Percentiles rank a stretch among this genome's conserved stretches.
phyloP scores from a whole-genome alignment of 2,797 vertebrate genomes.

The Fistularia tabacaria region DNA sequence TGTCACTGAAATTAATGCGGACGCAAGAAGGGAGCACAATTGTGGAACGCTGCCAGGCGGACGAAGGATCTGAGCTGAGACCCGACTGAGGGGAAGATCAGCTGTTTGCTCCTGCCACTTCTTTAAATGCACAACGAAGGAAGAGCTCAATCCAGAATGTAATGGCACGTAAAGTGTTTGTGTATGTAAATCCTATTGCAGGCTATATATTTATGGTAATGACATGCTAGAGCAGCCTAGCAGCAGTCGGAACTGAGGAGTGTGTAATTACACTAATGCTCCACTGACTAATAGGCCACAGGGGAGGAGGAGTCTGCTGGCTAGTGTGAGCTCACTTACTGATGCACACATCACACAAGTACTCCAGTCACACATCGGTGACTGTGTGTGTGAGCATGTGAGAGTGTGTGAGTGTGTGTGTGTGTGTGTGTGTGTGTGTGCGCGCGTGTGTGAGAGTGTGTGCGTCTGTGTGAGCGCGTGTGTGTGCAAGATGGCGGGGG shows the following conservation, averaged over 20 bases:
- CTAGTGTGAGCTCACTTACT: conserved; percentile 48
- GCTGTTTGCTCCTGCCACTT: conserved; percentile 40
- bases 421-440: no score
- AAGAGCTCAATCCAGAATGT: conserved; percentile 63
- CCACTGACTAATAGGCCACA: conserved; percentile 65
- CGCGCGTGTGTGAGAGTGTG: not conserved
- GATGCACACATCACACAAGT: conserved; percentile 32
- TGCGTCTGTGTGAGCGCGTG: no score
- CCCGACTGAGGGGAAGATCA: no score
- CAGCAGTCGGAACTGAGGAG: conserved; percentile 58
- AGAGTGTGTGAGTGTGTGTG: not conserved
- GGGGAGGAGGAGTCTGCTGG: conserved; percentile 50
- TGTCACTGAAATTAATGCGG: no score
- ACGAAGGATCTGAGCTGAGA: conserved; percentile 17
- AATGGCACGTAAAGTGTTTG: conserved; percentile 64
- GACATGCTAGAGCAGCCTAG: conserved; percentile 58
- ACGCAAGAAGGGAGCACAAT: no score
- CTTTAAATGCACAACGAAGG: conserved; percentile 51
- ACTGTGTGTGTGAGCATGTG: conserved; percentile 7
- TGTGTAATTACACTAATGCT: conserved; percentile 75
- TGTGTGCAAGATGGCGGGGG: no score
- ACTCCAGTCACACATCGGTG: not conserved
- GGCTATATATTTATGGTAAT: conserved; percentile 70
- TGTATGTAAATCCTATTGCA: conserved; percentile 68
- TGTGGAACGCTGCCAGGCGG: no score